Percentiles rank a stretch among this genome's conserved stretches.
These are phyloP conservation scores for Nyctalus aviator DNA, from an alignment of 2,797 vertebrate genomes.

Conservation along the genomic window DNA sequence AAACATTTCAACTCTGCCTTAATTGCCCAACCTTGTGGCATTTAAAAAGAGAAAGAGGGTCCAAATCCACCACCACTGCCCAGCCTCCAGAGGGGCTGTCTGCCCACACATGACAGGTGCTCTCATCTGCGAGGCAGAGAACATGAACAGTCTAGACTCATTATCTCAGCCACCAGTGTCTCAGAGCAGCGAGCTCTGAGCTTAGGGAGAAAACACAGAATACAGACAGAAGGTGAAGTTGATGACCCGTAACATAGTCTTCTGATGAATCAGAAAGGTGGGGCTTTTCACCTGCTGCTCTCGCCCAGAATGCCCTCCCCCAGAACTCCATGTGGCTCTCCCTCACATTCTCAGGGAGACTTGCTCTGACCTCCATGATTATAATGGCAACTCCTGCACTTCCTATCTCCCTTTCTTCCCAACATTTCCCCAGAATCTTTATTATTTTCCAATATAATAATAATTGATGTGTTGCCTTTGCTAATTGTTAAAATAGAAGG, in stretches of 20 bases:
- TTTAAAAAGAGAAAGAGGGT: constrained; percentile 46
- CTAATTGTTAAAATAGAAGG: background rate
- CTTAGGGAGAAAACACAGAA: constrained; percentile 1
- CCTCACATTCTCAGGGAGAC: background rate
- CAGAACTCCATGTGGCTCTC: background rate
- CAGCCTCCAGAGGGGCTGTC: background rate
- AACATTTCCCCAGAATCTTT: background rate
- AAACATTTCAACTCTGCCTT: constrained; percentile 46
- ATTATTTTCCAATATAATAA: background rate
- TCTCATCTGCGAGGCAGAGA: constrained; percentile 42
- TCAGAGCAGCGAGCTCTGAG: constrained; percentile 34
- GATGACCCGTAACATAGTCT: constrained; percentile 11
- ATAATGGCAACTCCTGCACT: background rate
- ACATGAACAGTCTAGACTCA: constrained; percentile 65
- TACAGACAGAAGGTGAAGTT: constrained; percentile 49
- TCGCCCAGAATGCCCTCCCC: background rate
- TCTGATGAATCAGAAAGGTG: constrained; percentile 39
- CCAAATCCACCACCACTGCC: background rate
- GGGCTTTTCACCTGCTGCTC: background rate
- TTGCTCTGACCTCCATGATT: background rate
- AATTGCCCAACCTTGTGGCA: constrained; percentile 68
- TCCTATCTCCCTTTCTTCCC: background rate
- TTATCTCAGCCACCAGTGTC: constrained; percentile 54
- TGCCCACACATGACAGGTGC: constrained; percentile 35
- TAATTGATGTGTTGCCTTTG: background rate